Evolutionary conservation across 1,140 invertebrate species (phyloP).

Genomic region (Drosophila bipectinata): DNA sequence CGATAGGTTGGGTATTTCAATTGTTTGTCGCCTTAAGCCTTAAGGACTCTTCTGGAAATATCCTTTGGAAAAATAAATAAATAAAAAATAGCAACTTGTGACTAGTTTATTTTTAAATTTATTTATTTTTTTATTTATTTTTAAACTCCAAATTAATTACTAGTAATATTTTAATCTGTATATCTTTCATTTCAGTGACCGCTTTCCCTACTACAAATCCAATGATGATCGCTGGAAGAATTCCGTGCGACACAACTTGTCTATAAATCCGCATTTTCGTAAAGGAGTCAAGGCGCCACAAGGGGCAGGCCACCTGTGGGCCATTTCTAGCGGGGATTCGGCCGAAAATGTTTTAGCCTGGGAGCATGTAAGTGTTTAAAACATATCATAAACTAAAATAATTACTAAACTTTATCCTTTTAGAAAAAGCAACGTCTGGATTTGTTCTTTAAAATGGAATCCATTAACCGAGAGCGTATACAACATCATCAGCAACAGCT

Average conservation of each 20-base stretch:
- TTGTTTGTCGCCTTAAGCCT: too few relatives aligned
- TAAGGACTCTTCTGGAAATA: too few relatives aligned
- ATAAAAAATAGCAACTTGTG: too few relatives aligned
- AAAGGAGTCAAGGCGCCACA: constrained; percentile 93
- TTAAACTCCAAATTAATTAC: too few relatives aligned
- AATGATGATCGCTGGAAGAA: constrained; percentile 96
- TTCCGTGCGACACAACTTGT: constrained; percentile 93
- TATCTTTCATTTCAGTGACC: constrained; percentile 86
- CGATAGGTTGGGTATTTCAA: too few relatives aligned
- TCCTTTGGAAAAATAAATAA: too few relatives aligned
- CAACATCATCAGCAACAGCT: constrained; percentile 67
- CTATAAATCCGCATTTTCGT: constrained; percentile 94
- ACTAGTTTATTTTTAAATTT: too few relatives aligned
- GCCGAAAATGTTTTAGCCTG: constrained; percentile 82
- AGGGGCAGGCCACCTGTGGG: constrained; percentile 94
- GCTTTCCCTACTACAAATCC: constrained; percentile 93
- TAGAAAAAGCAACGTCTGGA: constrained; percentile 83
- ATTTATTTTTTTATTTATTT: too few relatives aligned
- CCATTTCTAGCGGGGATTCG: constrained; percentile 87
- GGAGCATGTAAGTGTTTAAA: constrained; percentile 76
- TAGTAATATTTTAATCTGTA: too few relatives aligned
- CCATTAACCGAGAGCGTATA: constrained; percentile 74
- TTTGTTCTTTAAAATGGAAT: constrained; percentile 84
- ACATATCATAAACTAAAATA: not conserved
- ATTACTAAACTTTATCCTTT: not conserved